Evolutionary conservation across 2,797 vertebrate genomes (phyloP).

Genomic region (Phyllotis vaccarum): DNA sequence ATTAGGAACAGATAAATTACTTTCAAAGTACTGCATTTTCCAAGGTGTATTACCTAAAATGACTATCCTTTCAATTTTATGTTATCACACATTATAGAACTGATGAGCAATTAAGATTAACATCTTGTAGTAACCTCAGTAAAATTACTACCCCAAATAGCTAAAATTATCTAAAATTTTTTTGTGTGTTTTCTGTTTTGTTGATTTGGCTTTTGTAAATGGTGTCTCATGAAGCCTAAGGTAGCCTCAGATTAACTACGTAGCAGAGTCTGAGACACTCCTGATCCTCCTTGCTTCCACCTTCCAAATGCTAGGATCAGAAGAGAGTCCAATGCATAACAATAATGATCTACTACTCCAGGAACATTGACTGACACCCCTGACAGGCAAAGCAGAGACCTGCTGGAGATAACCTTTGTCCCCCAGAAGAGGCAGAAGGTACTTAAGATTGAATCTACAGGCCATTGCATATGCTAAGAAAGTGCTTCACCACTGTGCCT

Average conservation of each 20-base stretch:
- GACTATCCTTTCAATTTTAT: constrained; percentile 29
- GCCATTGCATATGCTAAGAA: background rate
- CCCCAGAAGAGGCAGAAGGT: background rate
- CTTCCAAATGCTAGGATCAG: background rate
- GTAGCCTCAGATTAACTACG: background rate
- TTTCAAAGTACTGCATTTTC: constrained; percentile 58
- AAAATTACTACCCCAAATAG: constrained; percentile 49
- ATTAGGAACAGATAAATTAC: constrained; percentile 13
- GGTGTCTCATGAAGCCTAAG: background rate
- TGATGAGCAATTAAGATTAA: background rate
- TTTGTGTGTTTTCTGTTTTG: background rate
- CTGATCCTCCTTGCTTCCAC: background rate
- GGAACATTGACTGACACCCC: background rate
- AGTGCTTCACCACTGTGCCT: background rate
- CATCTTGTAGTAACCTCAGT: constrained; percentile 27
- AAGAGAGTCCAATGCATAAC: background rate
- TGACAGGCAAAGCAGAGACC: background rate
- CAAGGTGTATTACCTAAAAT: constrained; percentile 15
- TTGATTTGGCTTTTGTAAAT: background rate
- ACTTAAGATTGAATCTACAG: background rate
- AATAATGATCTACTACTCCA: background rate
- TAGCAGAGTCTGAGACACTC: background rate
- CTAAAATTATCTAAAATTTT: constrained; percentile 19
- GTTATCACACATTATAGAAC: constrained; percentile 4
- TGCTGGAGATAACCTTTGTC: background rate